Evolutionary conservation across 2,113 vertebrate genomes (phyloP).

Genomic region (Etheostoma spectabile): DNA sequence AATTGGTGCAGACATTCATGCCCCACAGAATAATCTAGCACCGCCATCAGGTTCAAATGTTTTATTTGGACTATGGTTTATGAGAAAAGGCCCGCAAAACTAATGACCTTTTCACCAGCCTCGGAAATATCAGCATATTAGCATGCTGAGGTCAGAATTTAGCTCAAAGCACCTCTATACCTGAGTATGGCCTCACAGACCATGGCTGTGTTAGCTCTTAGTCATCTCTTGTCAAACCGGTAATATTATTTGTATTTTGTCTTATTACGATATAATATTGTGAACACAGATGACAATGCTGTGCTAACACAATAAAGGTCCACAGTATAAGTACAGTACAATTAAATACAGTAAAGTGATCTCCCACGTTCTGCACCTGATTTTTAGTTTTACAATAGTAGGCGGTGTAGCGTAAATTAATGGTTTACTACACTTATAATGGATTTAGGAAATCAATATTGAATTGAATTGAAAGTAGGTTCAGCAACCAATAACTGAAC

Average conservation of each 20-base stretch:
- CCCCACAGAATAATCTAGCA: neutral
- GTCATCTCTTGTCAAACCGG: neutral
- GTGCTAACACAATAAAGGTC: neutral
- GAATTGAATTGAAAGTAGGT: neutral
- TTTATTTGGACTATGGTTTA: neutral
- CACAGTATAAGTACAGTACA: neutral
- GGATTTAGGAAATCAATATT: too few relatives aligned
- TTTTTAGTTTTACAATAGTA: neutral
- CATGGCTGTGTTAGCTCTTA: neutral
- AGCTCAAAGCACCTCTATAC: neutral
- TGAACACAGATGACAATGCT: neutral
- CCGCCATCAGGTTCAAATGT: neutral
- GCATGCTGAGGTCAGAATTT: neutral
- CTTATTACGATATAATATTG: neutral
- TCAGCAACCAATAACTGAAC: neutral
- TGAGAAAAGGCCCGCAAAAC: neutral
- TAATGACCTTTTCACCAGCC: neutral
- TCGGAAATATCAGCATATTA: neutral
- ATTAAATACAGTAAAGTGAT: neutral
- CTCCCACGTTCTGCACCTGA: neutral
- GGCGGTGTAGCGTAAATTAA: too few relatives aligned
- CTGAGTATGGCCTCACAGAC: neutral
- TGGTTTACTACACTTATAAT: too few relatives aligned
- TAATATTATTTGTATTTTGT: neutral
- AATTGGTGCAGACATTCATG: neutral